Evolutionary conservation across 1,140 invertebrate genomes (phyloP), one percentile per base, ranked within the genome.

Genomic region (Andricus grossulariae): DNA sequence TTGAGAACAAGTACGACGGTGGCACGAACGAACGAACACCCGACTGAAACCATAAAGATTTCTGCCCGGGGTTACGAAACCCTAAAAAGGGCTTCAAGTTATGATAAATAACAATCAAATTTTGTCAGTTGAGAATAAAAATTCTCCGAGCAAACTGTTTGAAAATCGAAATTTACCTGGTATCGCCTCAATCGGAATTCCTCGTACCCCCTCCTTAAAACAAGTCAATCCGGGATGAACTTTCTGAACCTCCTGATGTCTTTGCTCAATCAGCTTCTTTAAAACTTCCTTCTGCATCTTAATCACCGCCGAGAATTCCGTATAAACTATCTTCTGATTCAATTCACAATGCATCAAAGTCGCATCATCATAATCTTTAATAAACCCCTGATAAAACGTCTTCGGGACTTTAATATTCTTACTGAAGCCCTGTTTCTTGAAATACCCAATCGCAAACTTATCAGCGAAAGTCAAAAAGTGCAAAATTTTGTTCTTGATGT

Each of bases 361-460:
- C 1, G 99, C 99, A 11, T 97, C 98, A 89, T 99, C 98, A 88
- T 99, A 99, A 86, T 99, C 98, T 90, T 99, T 99, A 52, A 99
- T 99, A 87, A 97, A 99, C 1, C 98, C 97, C 81, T 96, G 93
- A 21, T 84, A 86, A 11, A 94, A 92, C 2, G 92, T 83, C 13
- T 93, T 93, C 0, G 95, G 93, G 39, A 99, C 89, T 89, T 97
- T 97, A 10, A 99, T 99, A 45, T 45, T 45, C 39, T 45, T 45
- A 70, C 97, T 98, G 89, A 99, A 99, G 0, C 98, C 99, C 93
- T 99, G 98, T 87, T 99, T 99, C 89, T 98, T 98, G 89, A 99
- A 99, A 89, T 99, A 99, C 1, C 98, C 98, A 66, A 99, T 99
- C 13, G 99, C 99, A 92, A 96, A 98, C 87, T 99, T 96, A 90